Evolutionary conservation across 2,113 vertebrate species (phyloP).

Genomic region (Rattus rattus): DNA sequence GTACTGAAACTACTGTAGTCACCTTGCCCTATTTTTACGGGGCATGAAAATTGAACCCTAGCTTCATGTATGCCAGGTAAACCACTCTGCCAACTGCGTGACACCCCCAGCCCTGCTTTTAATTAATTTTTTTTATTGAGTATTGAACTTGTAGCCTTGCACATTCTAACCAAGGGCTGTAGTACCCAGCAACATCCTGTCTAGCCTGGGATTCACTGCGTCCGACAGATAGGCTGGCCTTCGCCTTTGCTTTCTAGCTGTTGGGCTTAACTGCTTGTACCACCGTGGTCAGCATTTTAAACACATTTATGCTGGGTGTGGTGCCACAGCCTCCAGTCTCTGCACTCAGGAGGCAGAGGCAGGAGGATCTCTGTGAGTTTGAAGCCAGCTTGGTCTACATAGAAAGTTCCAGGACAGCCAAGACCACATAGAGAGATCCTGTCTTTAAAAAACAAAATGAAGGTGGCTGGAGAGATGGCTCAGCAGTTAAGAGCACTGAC

Average conservation of each 20-base stretch:
- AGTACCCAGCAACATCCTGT: neutral
- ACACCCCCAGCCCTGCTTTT: no score
- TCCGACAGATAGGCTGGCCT: no score
- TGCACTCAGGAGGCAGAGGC: neutral
- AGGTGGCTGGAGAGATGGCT: no score
- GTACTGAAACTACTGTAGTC: neutral
- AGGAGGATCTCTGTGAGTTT: neutral
- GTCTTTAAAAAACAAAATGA: neutral
- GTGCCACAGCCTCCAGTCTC: neutral
- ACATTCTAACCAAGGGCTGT: neutral
- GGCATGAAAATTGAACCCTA: no score
- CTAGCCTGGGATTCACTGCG: neutral
- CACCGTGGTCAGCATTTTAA: neutral
- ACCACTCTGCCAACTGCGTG: neutral
- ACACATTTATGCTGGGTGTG: neutral
- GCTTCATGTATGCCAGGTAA: neutral
- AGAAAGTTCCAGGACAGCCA: neutral
- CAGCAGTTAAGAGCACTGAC: no score
- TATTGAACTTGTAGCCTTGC: neutral
- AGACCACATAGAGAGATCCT: neutral
- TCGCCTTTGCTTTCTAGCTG: neutral
- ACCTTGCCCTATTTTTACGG: neutral
- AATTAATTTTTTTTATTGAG: neutral
- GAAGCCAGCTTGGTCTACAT: neutral
- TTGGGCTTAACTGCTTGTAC: neutral